These are phyloP conservation scores for Pseudonaja textilis DNA, from an alignment of 2,113 vertebrate genomes.

Conservation along the genomic window DNA sequence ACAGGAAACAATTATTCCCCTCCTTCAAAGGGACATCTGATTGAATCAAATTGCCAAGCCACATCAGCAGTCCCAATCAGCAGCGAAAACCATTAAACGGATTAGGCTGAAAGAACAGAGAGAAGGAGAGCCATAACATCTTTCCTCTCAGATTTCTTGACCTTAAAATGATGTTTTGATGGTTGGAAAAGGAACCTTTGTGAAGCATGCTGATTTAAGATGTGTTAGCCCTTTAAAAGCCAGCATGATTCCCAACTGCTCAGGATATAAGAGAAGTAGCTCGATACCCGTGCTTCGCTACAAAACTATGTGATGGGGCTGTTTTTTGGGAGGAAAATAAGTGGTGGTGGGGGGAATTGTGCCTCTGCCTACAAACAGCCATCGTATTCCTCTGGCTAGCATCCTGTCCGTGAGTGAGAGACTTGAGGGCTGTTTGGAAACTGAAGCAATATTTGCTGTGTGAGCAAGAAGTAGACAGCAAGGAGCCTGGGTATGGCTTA, in stretches of 20 bases:
- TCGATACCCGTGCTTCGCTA: too few species aligned
- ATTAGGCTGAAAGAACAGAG: constrained; percentile 65
- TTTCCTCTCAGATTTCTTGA: constrained; percentile 55
- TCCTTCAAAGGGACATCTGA: constrained; percentile 67
- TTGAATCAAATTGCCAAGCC: constrained; percentile 66
- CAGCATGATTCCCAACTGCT: constrained; percentile 23
- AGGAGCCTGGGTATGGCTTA: too few species aligned
- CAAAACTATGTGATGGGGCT: too few species aligned
- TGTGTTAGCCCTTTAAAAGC: constrained; percentile 35
- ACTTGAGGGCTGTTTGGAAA: too few species aligned
- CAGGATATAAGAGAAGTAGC: neutral
- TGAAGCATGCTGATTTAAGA: constrained; percentile 25
- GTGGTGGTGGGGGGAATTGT: too few species aligned
- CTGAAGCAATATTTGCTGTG: too few species aligned
- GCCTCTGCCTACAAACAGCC: too few species aligned
- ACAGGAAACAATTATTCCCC: constrained; percentile 70
- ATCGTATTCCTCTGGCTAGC: too few species aligned
- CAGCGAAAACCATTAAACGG: constrained; percentile 70
- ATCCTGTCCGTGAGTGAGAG: too few species aligned
- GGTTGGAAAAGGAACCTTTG: neutral
- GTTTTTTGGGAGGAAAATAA: too few species aligned
- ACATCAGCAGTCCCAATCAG: constrained; percentile 65
- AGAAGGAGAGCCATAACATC: constrained; percentile 55
- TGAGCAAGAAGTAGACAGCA: too few species aligned
- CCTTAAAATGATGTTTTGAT: neutral